Conservation (phyloP, 1,140 invertebrate genomes). For the Leptopilina boulardi region DNA sequence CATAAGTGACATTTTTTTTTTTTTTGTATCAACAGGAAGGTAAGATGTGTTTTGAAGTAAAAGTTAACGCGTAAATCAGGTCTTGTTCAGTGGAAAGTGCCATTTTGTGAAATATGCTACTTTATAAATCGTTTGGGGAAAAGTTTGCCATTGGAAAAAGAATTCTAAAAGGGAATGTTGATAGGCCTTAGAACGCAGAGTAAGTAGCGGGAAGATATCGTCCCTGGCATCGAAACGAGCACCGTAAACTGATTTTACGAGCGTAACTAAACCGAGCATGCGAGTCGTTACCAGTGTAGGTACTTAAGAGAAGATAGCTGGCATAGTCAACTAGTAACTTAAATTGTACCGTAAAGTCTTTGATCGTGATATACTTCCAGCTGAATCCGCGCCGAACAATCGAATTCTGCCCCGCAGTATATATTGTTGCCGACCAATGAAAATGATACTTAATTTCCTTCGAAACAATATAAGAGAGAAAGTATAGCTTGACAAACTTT, state of each 20-base stretch:
- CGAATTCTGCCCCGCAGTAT: not conserved
- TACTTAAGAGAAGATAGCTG: slow-evolving; percentile 28
- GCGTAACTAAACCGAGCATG: slow-evolving; percentile 30
- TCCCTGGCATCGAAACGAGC: slow-evolving; percentile 20
- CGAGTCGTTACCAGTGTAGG: slow-evolving; percentile 29
- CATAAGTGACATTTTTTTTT: not conserved
- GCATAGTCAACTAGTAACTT: slow-evolving; percentile 31
- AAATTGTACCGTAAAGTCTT: slow-evolving; percentile 33
- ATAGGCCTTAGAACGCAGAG: slow-evolving; percentile 20
- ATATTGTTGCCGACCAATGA: not conserved
- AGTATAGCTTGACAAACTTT: slow-evolving; percentile 1
- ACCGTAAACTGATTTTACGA: slow-evolving; percentile 33
- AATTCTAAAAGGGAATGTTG: slow-evolving; percentile 26
- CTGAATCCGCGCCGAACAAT: not conserved
- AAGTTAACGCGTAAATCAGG: slow-evolving; percentile 4
- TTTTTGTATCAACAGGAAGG: not conserved
- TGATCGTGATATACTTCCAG: slow-evolving; percentile 16
- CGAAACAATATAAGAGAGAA: not conserved
- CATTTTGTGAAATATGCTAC: slow-evolving; percentile 19
- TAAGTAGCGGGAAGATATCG: slow-evolving; percentile 24
- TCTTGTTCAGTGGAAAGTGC: not conserved
- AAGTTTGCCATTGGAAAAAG: slow-evolving; percentile 17
- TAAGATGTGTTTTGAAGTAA: not conserved
- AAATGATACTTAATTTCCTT: not conserved
- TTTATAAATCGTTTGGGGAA: not conserved